These are phyloP conservation scores for Cherax destructor DNA, from an alignment of 1,140 invertebrate genomes.

Conservation along the genomic window DNA sequence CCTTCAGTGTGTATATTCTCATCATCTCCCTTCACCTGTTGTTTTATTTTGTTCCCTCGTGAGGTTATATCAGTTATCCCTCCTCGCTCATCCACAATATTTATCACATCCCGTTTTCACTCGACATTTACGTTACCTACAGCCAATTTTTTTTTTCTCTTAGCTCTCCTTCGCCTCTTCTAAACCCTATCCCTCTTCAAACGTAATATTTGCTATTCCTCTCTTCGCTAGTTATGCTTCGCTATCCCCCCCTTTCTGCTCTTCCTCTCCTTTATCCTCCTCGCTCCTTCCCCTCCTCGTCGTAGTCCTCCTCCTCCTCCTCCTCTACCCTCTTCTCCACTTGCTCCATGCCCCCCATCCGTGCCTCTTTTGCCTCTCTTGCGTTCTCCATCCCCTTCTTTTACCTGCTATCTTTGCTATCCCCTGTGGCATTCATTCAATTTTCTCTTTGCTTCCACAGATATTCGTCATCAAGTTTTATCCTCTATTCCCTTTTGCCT, in stretches of 20 bases:
- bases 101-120: background rate
- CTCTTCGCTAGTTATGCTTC: background rate
- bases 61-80: background rate
- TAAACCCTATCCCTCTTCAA: background rate
- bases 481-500: constrained; percentile 51
- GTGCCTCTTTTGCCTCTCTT: constrained; percentile 1
- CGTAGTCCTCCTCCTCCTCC: no score
- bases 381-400: background rate
- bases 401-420: constrained; percentile 28
- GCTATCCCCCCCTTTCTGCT: background rate
- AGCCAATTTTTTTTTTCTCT: background rate
- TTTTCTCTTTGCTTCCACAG: constrained; percentile 51
- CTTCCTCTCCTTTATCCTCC: background rate
- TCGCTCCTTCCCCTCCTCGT: background rate
- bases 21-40: background rate
- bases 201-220: background rate
- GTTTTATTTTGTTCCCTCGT: background rate
- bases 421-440: constrained; percentile 50
- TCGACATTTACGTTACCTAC: no score
- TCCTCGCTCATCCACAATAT: background rate
- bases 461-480: constrained; percentile 53
- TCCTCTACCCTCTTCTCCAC: constrained; percentile 13
- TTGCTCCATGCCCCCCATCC: constrained; percentile 1
- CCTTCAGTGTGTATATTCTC: no score
- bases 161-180: background rate